A percentile compares a stretch with the other conserved stretches of the same genome.
phyloP scores from a whole-genome alignment of 92 coral and sea anemone species.

The Epizoanthus scotinus region DNA sequence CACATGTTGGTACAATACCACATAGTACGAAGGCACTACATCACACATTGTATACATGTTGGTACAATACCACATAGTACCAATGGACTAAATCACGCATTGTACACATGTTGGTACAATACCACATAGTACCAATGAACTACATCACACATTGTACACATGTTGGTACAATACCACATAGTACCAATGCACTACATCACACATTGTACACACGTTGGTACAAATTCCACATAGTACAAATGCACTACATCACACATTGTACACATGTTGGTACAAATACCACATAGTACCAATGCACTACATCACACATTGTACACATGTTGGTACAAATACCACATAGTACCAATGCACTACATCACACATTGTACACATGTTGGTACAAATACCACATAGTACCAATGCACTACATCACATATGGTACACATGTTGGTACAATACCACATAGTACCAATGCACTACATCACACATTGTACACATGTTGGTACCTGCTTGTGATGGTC shows the following conservation, averaged over 20 bases:
- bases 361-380: slow-evolving; percentile 23
- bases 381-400: too few species aligned
- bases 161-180: too few species aligned
- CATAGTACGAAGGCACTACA: too few species aligned
- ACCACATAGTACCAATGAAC: too few species aligned
- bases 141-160: background rate
- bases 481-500: slow-evolving; percentile 71
- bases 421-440: slow-evolving; percentile 39
- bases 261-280: slow-evolving; percentile 37
- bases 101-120: slow-evolving; percentile 29
- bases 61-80: too few species aligned
- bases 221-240: too few species aligned
- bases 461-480: background rate
- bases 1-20: slow-evolving; percentile 39
- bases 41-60: background rate
- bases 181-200: too few species aligned
- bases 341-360: too few species aligned
- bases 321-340: too few species aligned
- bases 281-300: too few species aligned
- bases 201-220: background rate
- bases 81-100: too few species aligned
- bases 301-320: background rate
- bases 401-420: background rate
- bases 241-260: background rate
- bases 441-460: too few species aligned